Base-by-base conservation (phyloP, 1,140 invertebrate genomes). In the Temnothorax curvispinosus region DNA sequence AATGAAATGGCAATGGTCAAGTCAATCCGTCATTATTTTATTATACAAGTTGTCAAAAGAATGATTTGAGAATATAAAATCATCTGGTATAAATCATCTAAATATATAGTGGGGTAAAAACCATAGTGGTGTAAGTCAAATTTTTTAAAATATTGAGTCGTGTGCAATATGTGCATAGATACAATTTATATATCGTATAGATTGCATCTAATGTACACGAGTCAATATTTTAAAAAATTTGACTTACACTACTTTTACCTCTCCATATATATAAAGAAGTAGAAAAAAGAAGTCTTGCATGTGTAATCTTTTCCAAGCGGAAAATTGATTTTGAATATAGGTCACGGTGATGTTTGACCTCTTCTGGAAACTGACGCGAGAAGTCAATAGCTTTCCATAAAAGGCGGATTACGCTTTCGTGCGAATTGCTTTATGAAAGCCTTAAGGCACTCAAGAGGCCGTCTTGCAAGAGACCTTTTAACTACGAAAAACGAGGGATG, bases 371-470 rank as follows among this genome's bases (percentile, higher is more conserved):
- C 58, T 77, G 85, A 85, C 65, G 32, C 86, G 21, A 86, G 76
- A 54, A 86, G 89, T 88, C 89, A 87, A 90, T 90, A 90, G 85
- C 85, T 90, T 90, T 54, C 76, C 64, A 44, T 54, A 76, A 88
- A 90, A 90, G 87, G 75, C 76, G 50, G 86, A 78, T 47, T 82
- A 77, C 44, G 52, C 21, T 47, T 35, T 54, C 74, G 64, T 47
- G 41, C 21, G 47, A 71, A 67, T 69, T 47, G 71, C 76, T 82
- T 88, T 90, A 81, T 69, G 58, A 86, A 86, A 64, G 50, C 62
- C 84, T 80, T 69, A 64, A 44, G 54, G 32, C 35, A 80, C 58
- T 89, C 62, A 60, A 86, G 72, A 27, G 52, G 47, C 69, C 60
- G 54, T 80, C 76, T 65, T 35, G 47, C 21, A 60, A 82, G 32